Evolutionary conservation across 2,113 vertebrate species (phyloP), one percentile per base, ranked within the genome.

Genomic region (Laticauda colubrina): DNA sequence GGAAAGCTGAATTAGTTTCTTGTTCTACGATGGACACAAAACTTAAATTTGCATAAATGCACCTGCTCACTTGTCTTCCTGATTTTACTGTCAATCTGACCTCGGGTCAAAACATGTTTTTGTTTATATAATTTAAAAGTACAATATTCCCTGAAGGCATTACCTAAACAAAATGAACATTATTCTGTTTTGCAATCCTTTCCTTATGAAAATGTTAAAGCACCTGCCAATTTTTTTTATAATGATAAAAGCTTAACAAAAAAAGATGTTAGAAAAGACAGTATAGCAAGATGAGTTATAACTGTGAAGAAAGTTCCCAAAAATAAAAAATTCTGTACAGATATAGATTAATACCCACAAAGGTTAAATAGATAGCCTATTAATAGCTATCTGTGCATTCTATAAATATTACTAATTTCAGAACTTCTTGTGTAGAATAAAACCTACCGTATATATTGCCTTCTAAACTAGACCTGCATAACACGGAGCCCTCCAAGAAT

Each of bases 261-360:
- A 39, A 75, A 92, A 2, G 18, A 8, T 24, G 91, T 91, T 94
- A 54, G 9, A 23, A 51, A 9, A 4, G 59, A 87, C 64, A 64
- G 91, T 14, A 29, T 94, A 43, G 23, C 56, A n/a, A 24, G 0
- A 6, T 53, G 93, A 5, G n/a, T 45, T 57, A 93, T 94, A 92
- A 9, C 26, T 89, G n/a, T 51, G 75, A 21, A 64, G 92, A 10
- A 34, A 94, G 92, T 92, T 57, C 92, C 2, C 6, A 85, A 94
- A 20, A 39, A 75, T 61, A 45, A 34, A 53, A 0, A 15, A 87
- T 39, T 61, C 53, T 53, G 53, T 43, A 11, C 24, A 8, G 34
- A 39, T 51, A 23, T 20, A 85, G 21, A 54, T 11, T 26, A 23
- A 54, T 18, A 54, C 11, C 51, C 26, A 87, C 5, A 54, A 29